Conservation (phyloP, 2,888 invertebrate genomes). For the Seladonia tumulorum region DNA sequence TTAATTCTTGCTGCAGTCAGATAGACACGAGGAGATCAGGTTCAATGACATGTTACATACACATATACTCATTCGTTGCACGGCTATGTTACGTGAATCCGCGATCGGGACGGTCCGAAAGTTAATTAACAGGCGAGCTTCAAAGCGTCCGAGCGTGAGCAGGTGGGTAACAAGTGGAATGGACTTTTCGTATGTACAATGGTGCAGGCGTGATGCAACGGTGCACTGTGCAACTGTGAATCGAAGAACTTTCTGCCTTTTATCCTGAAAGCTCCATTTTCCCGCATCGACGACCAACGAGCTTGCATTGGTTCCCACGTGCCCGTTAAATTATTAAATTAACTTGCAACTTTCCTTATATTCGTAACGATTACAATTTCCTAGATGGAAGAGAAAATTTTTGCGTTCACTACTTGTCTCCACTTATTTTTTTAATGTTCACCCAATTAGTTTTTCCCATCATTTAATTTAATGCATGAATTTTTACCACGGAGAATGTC, state of each 20-base stretch:
- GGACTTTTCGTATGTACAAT: not conserved
- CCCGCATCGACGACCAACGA: not conserved
- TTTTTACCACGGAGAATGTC: too few relatives aligned
- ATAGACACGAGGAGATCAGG: slow-evolving; percentile 12
- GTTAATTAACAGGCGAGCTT: slow-evolving; percentile 6
- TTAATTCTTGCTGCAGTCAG: slow-evolving; percentile 56
- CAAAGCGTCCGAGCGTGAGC: not conserved
- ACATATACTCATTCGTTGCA: not conserved
- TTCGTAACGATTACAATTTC: too few relatives aligned
- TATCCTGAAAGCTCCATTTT: not conserved
- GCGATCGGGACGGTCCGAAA: slow-evolving; percentile 4
- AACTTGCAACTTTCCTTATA: too few relatives aligned
- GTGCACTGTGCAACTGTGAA: not conserved
- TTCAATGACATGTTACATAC: not conserved
- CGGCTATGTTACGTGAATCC: slow-evolving; percentile 1
- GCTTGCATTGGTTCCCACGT: not conserved
- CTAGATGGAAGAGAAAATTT: too few relatives aligned
- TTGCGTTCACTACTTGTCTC: too few relatives aligned
- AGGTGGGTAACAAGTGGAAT: not conserved
- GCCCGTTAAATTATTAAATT: not conserved
- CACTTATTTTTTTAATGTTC: too few relatives aligned
- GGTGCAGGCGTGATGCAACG: not conserved
- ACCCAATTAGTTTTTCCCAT: too few relatives aligned
- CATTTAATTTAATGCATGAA: too few relatives aligned
- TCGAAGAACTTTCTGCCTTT: not conserved